Percentiles rank a stretch among this genome's conserved stretches.
Conservation (phyloP, 2,888 invertebrate genomes). For the Lycophotia porphyrea region DNA sequence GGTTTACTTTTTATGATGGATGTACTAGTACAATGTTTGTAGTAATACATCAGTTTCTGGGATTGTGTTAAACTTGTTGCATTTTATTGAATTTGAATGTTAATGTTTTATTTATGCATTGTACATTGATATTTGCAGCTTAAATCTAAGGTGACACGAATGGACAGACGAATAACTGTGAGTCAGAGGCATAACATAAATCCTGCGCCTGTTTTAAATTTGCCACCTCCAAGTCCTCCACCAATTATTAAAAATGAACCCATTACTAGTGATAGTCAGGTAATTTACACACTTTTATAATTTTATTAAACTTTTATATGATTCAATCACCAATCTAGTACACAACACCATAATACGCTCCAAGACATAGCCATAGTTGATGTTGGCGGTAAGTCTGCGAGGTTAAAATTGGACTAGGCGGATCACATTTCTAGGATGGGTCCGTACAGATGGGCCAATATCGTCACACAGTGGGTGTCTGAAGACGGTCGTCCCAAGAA, state of each 20-base stretch:
- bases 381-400: no score
- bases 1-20: neutral
- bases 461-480: no score
- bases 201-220: slow-evolving; percentile 72
- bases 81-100: slow-evolving; percentile 2
- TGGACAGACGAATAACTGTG: slow-evolving; percentile 91
- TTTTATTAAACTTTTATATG: neutral
- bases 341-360: no score
- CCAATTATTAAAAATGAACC: slow-evolving; percentile 70
- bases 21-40: neutral
- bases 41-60: slow-evolving; percentile 4
- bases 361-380: no score
- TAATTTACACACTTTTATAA: slow-evolving; percentile 44
- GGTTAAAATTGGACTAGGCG: no score
- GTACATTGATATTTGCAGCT: slow-evolving; percentile 86
- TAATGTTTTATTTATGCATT: slow-evolving; percentile 29
- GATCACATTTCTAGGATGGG: no score
- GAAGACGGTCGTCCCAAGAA: no score
- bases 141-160: slow-evolving; percentile 91
- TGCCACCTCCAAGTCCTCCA: slow-evolving; percentile 69
- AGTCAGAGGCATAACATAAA: slow-evolving; percentile 83
- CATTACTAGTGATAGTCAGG: slow-evolving; percentile 68
- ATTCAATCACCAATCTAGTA: neutral
- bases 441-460: no score
- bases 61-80: slow-evolving; percentile 3